Base-by-base conservation (phyloP, 2,113 vertebrate genomes). In the Clarias magur region DNA sequence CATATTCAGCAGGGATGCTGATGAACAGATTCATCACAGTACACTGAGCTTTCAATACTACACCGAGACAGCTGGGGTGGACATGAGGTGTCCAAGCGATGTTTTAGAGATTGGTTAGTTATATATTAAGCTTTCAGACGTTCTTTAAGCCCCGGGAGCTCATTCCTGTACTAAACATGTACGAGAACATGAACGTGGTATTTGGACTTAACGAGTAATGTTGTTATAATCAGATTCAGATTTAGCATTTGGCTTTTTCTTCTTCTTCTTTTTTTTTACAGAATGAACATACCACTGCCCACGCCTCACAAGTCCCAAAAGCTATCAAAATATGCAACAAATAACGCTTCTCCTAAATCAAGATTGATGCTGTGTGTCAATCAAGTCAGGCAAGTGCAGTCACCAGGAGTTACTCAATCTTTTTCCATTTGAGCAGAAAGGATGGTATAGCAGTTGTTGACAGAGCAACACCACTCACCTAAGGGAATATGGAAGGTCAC, bases 401-500 rank as follows among this genome's bases (percentile, higher is more conserved):
- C 59, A 16, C n/a, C 21, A 2, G 34, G 59, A 82, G 38, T 42
- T 42, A 34, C 59, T 82, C 11, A 42, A 23, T 25, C 0, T 38
- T 82, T 12, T 57, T n/a, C n/a, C 67, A 38, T 2, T 19, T 54
- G 62, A 67, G 81, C 15, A 65, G 60, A 82, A 67, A 53, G 80
- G 38, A 82, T 82, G 57, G 34, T 23, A 48, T 25, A 15, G 59
- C 30, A 48, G 80, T 67, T 25, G 60, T 38, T 60, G 42, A 82
- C 62, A 9, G 38, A 82, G 60, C 81, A 30, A n/a, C 23, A 48
- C 23, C 3, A 17, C 34, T 67, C 62, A 83, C 60, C 62, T 83
- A 53, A 53, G 81, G 81, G 62, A 63, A 83, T 83, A 63, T 25
- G 42, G 67, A 48, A 83, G 81, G 81, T 83, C 81, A 65, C 19